These are phyloP conservation scores for Drosophila birchii DNA, from an alignment of 2,888 invertebrate species.

Conservation along the genomic window DNA sequence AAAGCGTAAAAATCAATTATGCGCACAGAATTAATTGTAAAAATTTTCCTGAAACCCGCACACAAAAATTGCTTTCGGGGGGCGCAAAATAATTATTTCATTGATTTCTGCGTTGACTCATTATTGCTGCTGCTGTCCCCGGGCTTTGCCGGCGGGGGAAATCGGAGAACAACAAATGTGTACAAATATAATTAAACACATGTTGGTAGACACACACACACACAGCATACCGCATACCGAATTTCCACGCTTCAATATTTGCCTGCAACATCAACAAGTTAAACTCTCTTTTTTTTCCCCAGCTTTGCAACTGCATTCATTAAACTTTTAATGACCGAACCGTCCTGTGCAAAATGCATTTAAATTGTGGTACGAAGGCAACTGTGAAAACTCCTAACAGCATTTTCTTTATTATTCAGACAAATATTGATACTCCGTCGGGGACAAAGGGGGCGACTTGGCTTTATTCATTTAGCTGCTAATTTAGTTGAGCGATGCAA, in stretches of 20 bases:
- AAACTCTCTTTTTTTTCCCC: constrained; percentile 38
- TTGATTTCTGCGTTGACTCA: constrained; percentile 45
- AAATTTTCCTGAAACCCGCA: constrained; percentile 22
- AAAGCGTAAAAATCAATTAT: constrained; percentile 54
- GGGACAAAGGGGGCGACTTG: constrained; percentile 3
- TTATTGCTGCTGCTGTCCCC: constrained; percentile 28
- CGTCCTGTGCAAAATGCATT: constrained; percentile 43
- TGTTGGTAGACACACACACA: constrained; percentile 19
- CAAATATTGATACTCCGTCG: constrained; percentile 27
- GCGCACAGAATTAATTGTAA: constrained; percentile 47
- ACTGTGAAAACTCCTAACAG: constrained; percentile 29
- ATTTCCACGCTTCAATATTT: constrained; percentile 44
- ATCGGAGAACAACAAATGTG: constrained; percentile 20
- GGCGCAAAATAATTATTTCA: constrained; percentile 45
- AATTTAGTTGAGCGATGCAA: constrained; percentile 44
- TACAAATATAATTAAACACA: constrained; percentile 45
- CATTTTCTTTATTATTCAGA: constrained; percentile 45
- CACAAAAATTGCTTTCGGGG: constrained; percentile 22
- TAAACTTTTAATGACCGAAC: constrained; percentile 58
- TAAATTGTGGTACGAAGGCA: constrained; percentile 21
- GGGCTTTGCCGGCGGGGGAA: constrained; percentile 5
- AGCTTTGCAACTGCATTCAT: constrained; percentile 34
- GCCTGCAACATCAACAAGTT: constrained; percentile 65
- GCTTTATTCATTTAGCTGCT: constrained; percentile 38
- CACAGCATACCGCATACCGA: not conserved